Base-by-base conservation (phyloP, 2,113 vertebrate species). In the Anarrhichthys ocellatus region DNA sequence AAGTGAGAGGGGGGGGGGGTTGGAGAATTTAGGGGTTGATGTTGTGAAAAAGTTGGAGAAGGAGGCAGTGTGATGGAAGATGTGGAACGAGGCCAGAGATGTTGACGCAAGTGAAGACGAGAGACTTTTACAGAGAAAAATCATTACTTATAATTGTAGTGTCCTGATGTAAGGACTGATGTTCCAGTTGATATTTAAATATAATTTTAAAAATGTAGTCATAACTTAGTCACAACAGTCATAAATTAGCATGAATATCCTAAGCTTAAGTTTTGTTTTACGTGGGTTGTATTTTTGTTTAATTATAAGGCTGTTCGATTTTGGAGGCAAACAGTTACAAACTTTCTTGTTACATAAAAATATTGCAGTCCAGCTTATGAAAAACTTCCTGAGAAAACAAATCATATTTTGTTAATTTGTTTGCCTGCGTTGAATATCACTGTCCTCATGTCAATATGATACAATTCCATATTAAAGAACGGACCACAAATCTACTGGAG, bases 21-120 rank as follows among this genome's bases (percentile, higher is more conserved):
- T n/a, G n/a, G n/a, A n/a, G 46, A 76, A 89, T 91, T 74, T 76
- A 86, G 61, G 36, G 54, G 42, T 52, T 54, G 80, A 75, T 72
- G 75, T 40, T 4, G 74, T 70, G 59, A 73, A 82, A 88, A 92
- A 86, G 70, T 84, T 86, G 32, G 68, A 56, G 38, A 14, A 42
- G 9, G 73, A 83, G 14, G 44, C 27, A 29, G 34, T 61, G 62
- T 42, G 75, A 86, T 81, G 78, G 36, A 67, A n/a, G 62, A 48
- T 24, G 65, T 63, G 14, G 70, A 42, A 13, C 46, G 34, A 48
- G 40, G 52, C 64, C 54, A 75, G 58, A 77, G 75, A 42, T 6
- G 65, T 84, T 68, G 70, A 78, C 42, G 20, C 22, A 59, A 34
- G 18, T 50, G 75, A 46, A 54, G 38, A 71, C 3, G 6, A 73